Evolutionary conservation across 2,888 invertebrate genomes (phyloP).

Genomic region (Steromphala cineraria): DNA sequence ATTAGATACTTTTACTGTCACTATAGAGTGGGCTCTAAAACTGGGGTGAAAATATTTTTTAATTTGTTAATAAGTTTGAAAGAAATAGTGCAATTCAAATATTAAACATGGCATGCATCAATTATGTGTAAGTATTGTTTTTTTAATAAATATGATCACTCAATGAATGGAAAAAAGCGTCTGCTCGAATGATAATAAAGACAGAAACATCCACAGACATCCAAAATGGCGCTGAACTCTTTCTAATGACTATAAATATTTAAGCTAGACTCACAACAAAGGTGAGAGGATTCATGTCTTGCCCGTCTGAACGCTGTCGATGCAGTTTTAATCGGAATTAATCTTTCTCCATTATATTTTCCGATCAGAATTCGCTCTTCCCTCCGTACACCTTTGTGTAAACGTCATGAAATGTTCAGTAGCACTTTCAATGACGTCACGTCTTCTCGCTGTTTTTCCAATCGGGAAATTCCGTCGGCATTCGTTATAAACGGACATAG

Average conservation of each 20-base stretch:
- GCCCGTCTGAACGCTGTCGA: not conserved
- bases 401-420: slow-evolving; percentile 49
- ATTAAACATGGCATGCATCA: too few species aligned
- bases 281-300: slow-evolving; percentile 23
- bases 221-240: slow-evolving; percentile 10
- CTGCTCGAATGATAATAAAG: slow-evolving; percentile 18
- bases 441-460: slow-evolving; percentile 1
- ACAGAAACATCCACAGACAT: slow-evolving; percentile 21
- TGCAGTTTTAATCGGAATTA: not conserved
- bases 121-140: too few species aligned
- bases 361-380: slow-evolving; percentile 27
- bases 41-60: too few species aligned
- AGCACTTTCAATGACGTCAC: slow-evolving; percentile 40
- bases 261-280: slow-evolving; percentile 17
- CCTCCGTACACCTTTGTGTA: slow-evolving; percentile 46
- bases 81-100: too few species aligned
- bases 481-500: not conserved
- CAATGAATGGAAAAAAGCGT: slow-evolving; percentile 21
- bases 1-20: too few species aligned
- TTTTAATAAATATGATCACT: too few species aligned
- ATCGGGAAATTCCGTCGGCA: not conserved
- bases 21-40: too few species aligned
- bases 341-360: not conserved
- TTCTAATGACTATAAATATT: not conserved
- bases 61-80: too few species aligned